Evolutionary conservation across 2,113 vertebrate genomes (phyloP).

Genomic region (Capricornis sumatraensis): DNA sequence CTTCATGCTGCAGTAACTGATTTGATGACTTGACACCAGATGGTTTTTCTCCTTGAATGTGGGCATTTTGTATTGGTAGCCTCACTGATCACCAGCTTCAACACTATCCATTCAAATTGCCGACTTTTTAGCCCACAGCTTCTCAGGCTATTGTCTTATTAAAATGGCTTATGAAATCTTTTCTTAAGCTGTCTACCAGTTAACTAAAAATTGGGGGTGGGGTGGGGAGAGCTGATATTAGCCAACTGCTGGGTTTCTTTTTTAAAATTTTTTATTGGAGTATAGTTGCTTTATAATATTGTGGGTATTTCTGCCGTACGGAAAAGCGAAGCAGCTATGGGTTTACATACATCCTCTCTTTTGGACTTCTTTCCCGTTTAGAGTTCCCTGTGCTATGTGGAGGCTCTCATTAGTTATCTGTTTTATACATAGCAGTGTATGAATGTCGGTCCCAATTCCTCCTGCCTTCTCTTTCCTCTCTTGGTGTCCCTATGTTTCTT

Average conservation of each 20-base stretch:
- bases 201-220: neutral
- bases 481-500: neutral
- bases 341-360: neutral
- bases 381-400: neutral
- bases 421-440: neutral
- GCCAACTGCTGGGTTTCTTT: neutral
- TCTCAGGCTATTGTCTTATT: neutral
- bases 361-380: neutral
- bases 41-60: too few species aligned
- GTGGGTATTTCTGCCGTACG: neutral
- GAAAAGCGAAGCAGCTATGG: neutral
- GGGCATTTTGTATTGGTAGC: too few species aligned
- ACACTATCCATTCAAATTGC: accelerated
- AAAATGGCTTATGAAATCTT: neutral
- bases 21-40: neutral
- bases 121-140: neutral
- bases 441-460: neutral
- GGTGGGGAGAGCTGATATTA: accelerated
- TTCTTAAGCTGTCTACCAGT: neutral
- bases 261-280: neutral
- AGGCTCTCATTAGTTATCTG: neutral
- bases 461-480: neutral
- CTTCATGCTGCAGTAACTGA: accelerated
- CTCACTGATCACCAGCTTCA: too few species aligned
- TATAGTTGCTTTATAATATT: neutral